Percentiles rank a stretch among this genome's conserved stretches.
phyloP scores from a whole-genome alignment of 64 coral and sea anemone genomes.

The Platygyra sinensis region DNA sequence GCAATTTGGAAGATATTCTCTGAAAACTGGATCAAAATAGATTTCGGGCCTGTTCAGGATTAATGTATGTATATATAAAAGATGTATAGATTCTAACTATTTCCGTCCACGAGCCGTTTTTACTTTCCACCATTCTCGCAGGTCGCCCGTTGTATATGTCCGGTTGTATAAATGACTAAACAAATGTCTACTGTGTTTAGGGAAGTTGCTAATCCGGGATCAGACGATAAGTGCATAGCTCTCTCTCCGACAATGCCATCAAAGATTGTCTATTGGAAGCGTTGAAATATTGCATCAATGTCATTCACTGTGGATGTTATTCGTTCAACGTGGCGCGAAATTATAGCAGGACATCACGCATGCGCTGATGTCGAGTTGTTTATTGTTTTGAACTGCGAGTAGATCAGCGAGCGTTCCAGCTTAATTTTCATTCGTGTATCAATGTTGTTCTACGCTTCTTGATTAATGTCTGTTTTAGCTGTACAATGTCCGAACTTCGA shows the following conservation, averaged over 20 bases:
- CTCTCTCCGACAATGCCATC: neutral
- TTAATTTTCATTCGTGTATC: neutral
- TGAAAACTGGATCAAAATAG: neutral
- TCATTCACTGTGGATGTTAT: neutral
- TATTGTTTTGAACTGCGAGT: neutral
- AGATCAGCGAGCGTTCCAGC: neutral
- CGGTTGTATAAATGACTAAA: neutral
- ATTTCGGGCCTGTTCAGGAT: neutral
- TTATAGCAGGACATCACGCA: slow-evolving; percentile 14
- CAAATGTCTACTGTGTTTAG: neutral
- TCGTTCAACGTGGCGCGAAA: slow-evolving; percentile 41
- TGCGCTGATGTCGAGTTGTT: neutral
- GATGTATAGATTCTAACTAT: neutral
- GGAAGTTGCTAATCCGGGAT: slow-evolving; percentile 15
- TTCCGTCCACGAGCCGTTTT: neutral
- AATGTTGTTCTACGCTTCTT: neutral
- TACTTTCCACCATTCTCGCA: neutral
- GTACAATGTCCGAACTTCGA: slow-evolving; percentile 53
- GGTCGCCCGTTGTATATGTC: neutral
- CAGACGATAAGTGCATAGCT: neutral
- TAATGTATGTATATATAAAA: neutral
- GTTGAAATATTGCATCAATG: neutral
- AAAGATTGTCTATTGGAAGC: no score
- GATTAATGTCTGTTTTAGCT: slow-evolving; percentile 34
- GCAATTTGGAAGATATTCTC: neutral